phyloP scores from a whole-genome alignment of 2,113 vertebrate genomes.

The Oenanthe oenanthe region DNA sequence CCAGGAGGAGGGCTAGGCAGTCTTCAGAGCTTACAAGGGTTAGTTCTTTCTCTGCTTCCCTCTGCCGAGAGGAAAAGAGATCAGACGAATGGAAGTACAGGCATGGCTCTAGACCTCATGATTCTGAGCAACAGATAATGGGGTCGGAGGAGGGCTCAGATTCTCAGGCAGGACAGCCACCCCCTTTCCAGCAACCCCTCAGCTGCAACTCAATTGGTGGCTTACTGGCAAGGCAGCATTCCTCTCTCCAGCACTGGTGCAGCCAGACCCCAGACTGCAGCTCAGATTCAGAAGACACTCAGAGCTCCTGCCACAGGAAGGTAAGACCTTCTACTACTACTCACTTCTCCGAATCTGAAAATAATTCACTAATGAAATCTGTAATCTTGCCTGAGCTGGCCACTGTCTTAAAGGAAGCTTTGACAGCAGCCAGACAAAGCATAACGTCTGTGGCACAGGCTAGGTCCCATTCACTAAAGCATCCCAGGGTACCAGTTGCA shows the following conservation, averaged over 20 bases:
- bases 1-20: conserved; percentile 56
- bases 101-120: conserved; percentile 53
- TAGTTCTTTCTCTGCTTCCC: conserved; percentile 57
- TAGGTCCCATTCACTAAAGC: neutral
- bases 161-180: conserved; percentile 63
- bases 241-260: conserved; percentile 29
- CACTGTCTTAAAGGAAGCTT: conserved; percentile 52
- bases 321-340: conserved; percentile 56
- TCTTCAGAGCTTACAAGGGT: conserved; percentile 44
- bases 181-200: conserved; percentile 20
- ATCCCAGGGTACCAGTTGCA: neutral
- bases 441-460: neutral
- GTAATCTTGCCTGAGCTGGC: conserved; percentile 57
- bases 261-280: conserved; percentile 38
- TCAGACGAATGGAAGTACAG: conserved; percentile 48
- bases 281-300: conserved; percentile 62
- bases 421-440: conserved; percentile 38
- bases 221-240: conserved; percentile 35
- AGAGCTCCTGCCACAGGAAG: conserved; percentile 36
- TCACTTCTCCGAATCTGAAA: conserved; percentile 43
- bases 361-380: conserved; percentile 48
- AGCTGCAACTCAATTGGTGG: neutral
- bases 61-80: conserved; percentile 18
- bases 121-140: conserved; percentile 25
- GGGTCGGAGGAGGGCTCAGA: conserved; percentile 51